Base-by-base conservation (phyloP, 2,113 vertebrate species). In the Anguilla rostrata region DNA sequence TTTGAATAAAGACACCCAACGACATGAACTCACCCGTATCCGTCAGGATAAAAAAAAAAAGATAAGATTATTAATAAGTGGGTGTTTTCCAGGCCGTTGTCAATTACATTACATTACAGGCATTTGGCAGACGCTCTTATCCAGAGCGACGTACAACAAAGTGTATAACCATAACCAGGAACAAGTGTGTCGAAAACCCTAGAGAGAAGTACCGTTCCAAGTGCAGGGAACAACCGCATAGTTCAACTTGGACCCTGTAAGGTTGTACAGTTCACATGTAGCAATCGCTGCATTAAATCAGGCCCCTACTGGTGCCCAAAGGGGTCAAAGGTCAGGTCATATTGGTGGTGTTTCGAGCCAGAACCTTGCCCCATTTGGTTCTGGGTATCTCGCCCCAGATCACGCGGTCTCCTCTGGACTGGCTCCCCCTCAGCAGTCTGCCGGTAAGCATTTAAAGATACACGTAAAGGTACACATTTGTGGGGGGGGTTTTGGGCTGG, bases 361-460 rank as follows among this genome's bases (percentile, higher is more conserved):
- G 29, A 85, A 57, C 79, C 60, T 39, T 85, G 22, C 49, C 53
- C 29, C 53, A 3, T 53, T 85, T 34, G 78, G 39, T 78, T 85
- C 75, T 66, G 26, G 53, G 26, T 43, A 63, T 14, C 34, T 53
- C n/a, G 40, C 34, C 46, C 26, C 16, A 26, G 29, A 43, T 66
- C 41, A 46, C 79, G 43, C 53, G 39, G 41, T 63, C 79, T 53
- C 79, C 20, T 40, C 85, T 81, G 39, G 11, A 40, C 40, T 80
- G 78, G 40, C 78, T 34, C 6, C 71, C 2, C 26, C 29, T 80
- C 78, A 41, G 15, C 34, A 41, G 85, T 39, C 56, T 34, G 3
- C 85, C 29, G 85, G 85, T 86, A 86, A 86, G 85, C 81, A 56
- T 60, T 82, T 86, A 34, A 56, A 29, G 14, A 63, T 66, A 43